These are phyloP conservation scores for Rhombomys opimus DNA, from an alignment of 2,113 vertebrate genomes.

Conservation along the genomic window DNA sequence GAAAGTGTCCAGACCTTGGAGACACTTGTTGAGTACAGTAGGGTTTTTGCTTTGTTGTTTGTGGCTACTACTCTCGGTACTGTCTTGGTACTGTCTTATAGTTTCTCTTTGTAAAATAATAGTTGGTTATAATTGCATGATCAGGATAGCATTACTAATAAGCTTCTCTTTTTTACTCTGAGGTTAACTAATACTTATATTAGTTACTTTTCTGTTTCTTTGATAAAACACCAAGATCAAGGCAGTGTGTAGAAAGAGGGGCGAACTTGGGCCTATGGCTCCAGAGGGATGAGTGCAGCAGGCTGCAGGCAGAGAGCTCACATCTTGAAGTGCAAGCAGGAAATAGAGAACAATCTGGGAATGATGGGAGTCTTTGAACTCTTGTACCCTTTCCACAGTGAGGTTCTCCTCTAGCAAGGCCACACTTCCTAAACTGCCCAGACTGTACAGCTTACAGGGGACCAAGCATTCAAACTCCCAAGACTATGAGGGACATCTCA, in stretches of 20 bases:
- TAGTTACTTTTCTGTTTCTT: background rate
- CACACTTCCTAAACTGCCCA: background rate
- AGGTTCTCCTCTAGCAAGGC: too few relatives aligned
- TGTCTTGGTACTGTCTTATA: background rate
- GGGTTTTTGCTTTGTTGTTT: background rate
- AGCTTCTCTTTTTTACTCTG: background rate
- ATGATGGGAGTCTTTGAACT: background rate
- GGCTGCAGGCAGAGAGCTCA: too few relatives aligned
- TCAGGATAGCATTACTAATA: background rate
- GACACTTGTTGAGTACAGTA: background rate
- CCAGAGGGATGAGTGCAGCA: background rate
- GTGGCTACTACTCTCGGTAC: background rate
- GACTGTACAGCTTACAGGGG: background rate
- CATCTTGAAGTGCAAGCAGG: background rate
- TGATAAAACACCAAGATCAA: background rate
- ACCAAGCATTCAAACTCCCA: background rate
- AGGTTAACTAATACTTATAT: background rate
- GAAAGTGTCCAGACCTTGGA: background rate
- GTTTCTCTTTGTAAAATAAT: conserved; percentile 31
- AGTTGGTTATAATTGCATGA: background rate
- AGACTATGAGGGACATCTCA: background rate
- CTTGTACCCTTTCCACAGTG: background rate
- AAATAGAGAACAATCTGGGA: background rate
- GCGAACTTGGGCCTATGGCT: background rate
- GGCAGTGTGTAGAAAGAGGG: background rate